These are phyloP conservation scores for Rhimphoctona megacephalus DNA, from an alignment of 2,888 invertebrate species.

Conservation along the genomic window DNA sequence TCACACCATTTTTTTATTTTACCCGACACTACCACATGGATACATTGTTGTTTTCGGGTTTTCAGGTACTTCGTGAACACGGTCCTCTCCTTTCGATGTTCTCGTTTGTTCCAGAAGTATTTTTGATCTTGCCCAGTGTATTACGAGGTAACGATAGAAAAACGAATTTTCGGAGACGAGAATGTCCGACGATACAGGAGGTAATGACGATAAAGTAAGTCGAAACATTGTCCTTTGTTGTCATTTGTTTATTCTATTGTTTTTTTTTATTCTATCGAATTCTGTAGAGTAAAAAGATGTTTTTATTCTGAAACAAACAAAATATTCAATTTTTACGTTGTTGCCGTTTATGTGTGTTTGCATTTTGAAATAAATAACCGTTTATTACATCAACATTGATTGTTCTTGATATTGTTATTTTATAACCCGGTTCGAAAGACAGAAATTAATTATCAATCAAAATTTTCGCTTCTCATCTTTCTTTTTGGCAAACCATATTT, in stretches of 20 bases:
- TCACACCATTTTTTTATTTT: neutral
- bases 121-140: conserved; percentile 41
- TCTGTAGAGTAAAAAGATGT: neutral
- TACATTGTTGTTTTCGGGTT: conserved; percentile 38
- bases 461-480: neutral
- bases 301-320: neutral
- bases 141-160: conserved; percentile 41
- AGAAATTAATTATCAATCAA: neutral
- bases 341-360: neutral
- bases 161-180: conserved; percentile 39
- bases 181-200: conserved; percentile 72
- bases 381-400: neutral
- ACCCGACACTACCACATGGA: neutral
- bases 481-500: neutral
- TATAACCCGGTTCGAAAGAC: neutral
- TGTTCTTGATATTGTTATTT: neutral
- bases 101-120: conserved; percentile 74
- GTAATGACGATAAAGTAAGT: conserved; percentile 69
- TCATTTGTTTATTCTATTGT: neutral
- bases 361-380: conserved; percentile 9
- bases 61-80: conserved; percentile 13
- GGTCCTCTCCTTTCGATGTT: conserved; percentile 44
- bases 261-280: neutral
- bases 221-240: conserved; percentile 1
- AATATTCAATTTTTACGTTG: neutral